Evolutionary conservation across 1,140 invertebrate species (phyloP), one percentile per base, ranked within the genome.

Genomic region (Drosophila fuyamai): DNA sequence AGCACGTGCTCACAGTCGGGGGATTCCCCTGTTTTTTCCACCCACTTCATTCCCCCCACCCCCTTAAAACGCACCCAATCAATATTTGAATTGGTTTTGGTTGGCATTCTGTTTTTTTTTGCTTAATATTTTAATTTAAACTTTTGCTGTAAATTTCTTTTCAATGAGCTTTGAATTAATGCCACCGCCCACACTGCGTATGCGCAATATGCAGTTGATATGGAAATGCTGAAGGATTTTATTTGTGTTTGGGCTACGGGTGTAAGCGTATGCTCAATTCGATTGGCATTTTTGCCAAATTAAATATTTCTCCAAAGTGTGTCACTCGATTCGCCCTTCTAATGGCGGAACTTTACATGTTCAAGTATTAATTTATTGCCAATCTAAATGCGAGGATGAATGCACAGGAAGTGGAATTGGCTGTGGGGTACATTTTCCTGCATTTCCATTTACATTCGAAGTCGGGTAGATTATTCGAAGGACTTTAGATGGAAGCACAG

Each of bases 271-370:
- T 32, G 36, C 50, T 40, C 48, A 53, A 12, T 43, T 66, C 50
- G 44, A 77, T 70, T 77, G 75, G 66, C 79, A 81, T 81, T 81
- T 81, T 81, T 48, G 53, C 53, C 27, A 67, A 77, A 81, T 81
- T 81, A 77, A 81, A 81, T 57, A 67, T 73, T 62, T 77, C 38
- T 38, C 29, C 43, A 77, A 72, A 71, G 68, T 72, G 36, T 77
- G 74, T 51, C 56, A 70, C 44, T 55, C 36, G 41, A 36, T 58
- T 38, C 43, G 36, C 61, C 23, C 36, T 16, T 54, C 72, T 16
- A 62, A 65, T 46, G 61, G 56, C 57, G n/a, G 18, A 68, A 68
- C 61, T 68, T 68, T 53, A 61, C 65, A 18, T 68, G 62, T 60
- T 76, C 74, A 32, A 76, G 63, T 54, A 78, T 77, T 78, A 78